Conservation (phyloP, 2,113 vertebrate species). For the Prunella fulvescens region DNA sequence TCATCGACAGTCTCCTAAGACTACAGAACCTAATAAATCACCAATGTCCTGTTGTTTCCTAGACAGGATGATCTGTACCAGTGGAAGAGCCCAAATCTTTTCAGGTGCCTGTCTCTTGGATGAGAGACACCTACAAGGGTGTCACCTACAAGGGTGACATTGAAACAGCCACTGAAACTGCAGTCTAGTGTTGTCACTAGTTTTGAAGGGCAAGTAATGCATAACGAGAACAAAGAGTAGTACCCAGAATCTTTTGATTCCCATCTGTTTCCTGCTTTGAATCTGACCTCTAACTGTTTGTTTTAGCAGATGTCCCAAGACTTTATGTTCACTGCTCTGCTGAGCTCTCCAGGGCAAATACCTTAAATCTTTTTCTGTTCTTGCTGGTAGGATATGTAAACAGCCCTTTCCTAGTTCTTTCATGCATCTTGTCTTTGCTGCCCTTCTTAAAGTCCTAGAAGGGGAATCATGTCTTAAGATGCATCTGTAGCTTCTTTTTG, state of each 20-base stretch:
- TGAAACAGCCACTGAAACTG: neutral
- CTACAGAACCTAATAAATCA: neutral
- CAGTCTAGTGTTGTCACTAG: neutral
- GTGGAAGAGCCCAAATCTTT: neutral
- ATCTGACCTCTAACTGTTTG: neutral
- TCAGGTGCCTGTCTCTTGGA: neutral
- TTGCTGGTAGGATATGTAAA: neutral
- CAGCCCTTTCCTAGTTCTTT: neutral
- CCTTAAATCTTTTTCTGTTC: neutral
- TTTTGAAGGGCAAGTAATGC: neutral
- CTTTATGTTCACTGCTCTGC: neutral
- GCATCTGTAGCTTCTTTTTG: neutral
- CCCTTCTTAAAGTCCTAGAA: neutral
- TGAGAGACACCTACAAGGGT: neutral
- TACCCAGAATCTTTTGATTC: neutral
- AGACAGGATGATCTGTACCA: neutral
- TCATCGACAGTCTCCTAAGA: neutral
- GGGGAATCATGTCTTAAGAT: neutral
- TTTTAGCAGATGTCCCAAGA: neutral
- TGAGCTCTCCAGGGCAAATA: neutral
- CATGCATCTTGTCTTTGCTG: neutral
- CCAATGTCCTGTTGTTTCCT: neutral
- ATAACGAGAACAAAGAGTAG: neutral
- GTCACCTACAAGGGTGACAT: neutral
- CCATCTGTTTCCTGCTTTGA: neutral